Evolutionary conservation across 2,888 invertebrate genomes (phyloP), one percentile per base, ranked within the genome.

Genomic region (Acanthosepion pharaonis): DNA sequence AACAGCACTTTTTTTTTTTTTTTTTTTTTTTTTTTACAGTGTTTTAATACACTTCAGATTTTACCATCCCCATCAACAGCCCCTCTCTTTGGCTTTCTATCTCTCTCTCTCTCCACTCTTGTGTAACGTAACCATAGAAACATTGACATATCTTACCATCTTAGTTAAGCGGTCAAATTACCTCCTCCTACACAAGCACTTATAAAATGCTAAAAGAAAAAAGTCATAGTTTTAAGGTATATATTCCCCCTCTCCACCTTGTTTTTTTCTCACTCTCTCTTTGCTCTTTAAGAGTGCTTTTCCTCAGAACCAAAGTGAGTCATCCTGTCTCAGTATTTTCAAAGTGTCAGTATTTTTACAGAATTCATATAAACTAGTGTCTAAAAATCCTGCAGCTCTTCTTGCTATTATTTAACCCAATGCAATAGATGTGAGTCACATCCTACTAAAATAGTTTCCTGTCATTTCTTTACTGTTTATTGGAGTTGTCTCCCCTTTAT

Each of bases 81-180:
- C 42, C 42, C 42, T 42, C 42, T 42, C 42, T 42, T 3, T 42
- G 42, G 42, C 42, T 42, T 42, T 42, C 3, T 25, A 5, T 23
- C 8, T 6, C 5, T 64, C 15, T 78, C 33, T 78, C 78, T 78
- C 78, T 78, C 78, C 78, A 78, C n/a, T 78, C 78, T 78, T 78
- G 78, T 78, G 78, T 78, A 78, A 78, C 78, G 78, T 78, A 78
- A 78, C 78, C 78, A 78, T 78, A 33, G 78, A 78, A 78, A 78
- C 78, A 20, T n/a, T 78, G 78, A 78, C 78, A 78, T 78, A 78
- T 78, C 78, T 78, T 78, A 78, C 78, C 78, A 78, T 78, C 78
- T 78, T 78, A 33, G 78, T 78, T 78, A 78, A 33, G n/a, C 78
- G 78, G 78, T 78, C 78, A 78, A 33, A 78, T 78, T 78, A 78